phyloP scores from a whole-genome alignment of 2,888 invertebrate species.

The Bimastos eiseni region DNA sequence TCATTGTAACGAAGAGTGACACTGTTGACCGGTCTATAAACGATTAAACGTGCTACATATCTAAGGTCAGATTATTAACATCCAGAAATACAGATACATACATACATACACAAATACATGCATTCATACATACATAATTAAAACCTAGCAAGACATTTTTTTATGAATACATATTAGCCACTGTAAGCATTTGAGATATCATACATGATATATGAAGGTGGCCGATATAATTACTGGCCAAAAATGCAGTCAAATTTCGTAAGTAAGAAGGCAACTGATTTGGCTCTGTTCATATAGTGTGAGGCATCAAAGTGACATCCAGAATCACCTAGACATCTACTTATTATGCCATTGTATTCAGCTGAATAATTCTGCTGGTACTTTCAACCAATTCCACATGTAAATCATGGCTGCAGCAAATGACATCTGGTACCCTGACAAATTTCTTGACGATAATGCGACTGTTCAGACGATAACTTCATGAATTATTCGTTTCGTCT shows the following conservation, averaged over 20 bases:
- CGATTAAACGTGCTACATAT: no score
- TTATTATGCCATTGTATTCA: neutral
- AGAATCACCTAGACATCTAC: neutral
- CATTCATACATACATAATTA: no score
- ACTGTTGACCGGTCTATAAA: neutral
- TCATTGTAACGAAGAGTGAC: neutral
- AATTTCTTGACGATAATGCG: neutral
- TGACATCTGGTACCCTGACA: neutral
- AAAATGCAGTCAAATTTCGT: neutral
- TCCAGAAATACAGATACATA: neutral
- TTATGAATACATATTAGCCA: neutral
- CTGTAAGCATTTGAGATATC: neutral
- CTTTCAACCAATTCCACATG: slow-evolving; percentile 3
- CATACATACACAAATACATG: neutral
- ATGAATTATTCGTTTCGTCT: slow-evolving; percentile 30
- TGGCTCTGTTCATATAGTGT: neutral
- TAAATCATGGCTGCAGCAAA: slow-evolving; percentile 1
- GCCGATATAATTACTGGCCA: neutral
- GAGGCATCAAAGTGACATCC: neutral
- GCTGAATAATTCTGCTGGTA: slow-evolving; percentile 2
- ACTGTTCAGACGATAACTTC: slow-evolving; percentile 28
- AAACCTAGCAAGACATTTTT: neutral
- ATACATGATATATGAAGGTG: neutral
- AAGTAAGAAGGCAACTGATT: neutral
- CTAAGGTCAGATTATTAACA: neutral